Percentiles rank a stretch among this genome's conserved stretches.
phyloP scores from a whole-genome alignment of 1,140 invertebrate genomes.

The Drosophila varians region DNA sequence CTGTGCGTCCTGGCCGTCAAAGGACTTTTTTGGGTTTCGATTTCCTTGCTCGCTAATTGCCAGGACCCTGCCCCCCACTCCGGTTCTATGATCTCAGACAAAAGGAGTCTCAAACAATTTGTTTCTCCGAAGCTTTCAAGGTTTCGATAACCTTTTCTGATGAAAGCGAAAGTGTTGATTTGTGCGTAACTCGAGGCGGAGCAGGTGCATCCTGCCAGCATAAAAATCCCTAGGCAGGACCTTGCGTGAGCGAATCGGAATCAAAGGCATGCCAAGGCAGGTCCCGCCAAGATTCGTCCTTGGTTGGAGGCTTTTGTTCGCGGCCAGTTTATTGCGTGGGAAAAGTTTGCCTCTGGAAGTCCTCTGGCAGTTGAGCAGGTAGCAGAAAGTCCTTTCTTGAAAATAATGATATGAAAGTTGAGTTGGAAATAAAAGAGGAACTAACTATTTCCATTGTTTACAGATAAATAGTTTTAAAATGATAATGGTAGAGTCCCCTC shows the following conservation, averaged over 20 bases:
- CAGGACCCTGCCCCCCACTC: conserved; percentile 21
- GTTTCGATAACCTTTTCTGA: conserved; percentile 7
- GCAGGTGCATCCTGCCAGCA: conserved; percentile 67
- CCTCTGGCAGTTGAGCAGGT: conserved; percentile 9
- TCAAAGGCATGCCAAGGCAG: conserved; percentile 26
- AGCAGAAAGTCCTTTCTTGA: conserved; percentile 2
- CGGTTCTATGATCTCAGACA: conserved; percentile 8
- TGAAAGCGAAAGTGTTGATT: conserved; percentile 76
- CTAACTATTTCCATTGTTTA: conserved; percentile 7
- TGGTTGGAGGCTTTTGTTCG: conserved; percentile 17
- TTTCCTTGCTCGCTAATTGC: conserved; percentile 50
- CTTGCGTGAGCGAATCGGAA: conserved; percentile 14
- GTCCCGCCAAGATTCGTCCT: conserved; percentile 23
- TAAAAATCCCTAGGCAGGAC: conserved; percentile 23
- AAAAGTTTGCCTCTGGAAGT: conserved; percentile 34
- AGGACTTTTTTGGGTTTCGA: conserved; percentile 40
- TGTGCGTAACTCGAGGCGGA: conserved; percentile 56
- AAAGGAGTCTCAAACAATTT: conserved; percentile 28
- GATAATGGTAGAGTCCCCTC: not conserved
- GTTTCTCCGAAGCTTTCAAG: conserved; percentile 10
- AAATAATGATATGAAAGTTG: conserved; percentile 32
- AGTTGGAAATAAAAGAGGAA: conserved; percentile 21
- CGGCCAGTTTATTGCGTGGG: conserved; percentile 20
- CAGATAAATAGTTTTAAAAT: not conserved
- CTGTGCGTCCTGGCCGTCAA: conserved; percentile 44